Evolutionary conservation across 2,888 invertebrate species (phyloP).

Genomic region (Parascotia fuliginaria): DNA sequence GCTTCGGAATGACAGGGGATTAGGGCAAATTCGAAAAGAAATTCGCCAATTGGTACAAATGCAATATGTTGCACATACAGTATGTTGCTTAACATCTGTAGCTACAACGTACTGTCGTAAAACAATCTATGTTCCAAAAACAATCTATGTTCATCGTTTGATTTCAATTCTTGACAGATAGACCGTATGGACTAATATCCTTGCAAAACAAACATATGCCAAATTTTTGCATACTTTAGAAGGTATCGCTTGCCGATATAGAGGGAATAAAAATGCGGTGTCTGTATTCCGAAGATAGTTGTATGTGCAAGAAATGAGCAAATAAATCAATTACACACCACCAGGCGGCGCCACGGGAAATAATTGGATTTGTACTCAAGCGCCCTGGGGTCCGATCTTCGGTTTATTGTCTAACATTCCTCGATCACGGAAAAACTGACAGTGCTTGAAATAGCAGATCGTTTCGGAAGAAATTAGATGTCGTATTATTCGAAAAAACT

Average conservation of each 20-base stretch:
- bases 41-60: no score
- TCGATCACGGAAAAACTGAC: conserved; percentile 55
- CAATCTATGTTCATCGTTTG: no score
- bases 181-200: no score
- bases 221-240: conserved; percentile 5
- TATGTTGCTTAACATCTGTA: no score
- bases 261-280: conserved; percentile 46
- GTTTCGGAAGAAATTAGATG: conserved; percentile 38
- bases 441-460: conserved; percentile 51
- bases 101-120: no score
- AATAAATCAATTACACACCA: conserved; percentile 81
- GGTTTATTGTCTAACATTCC: conserved; percentile 70
- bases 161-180: no score
- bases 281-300: conserved; percentile 54
- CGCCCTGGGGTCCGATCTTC: conserved; percentile 68
- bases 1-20: neutral
- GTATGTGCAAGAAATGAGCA: conserved; percentile 71
- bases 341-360: conserved; percentile 68
- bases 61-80: no score
- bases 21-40: neutral
- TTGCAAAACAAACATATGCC: conserved; percentile 14
- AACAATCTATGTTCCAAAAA: no score
- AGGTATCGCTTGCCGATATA: conserved; percentile 35
- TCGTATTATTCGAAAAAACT: conserved; percentile 35
- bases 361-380: conserved; percentile 78